These are phyloP conservation scores for Lepetodrilus schrolli DNA, from an alignment of 2,888 invertebrate genomes.

Conservation along the genomic window DNA sequence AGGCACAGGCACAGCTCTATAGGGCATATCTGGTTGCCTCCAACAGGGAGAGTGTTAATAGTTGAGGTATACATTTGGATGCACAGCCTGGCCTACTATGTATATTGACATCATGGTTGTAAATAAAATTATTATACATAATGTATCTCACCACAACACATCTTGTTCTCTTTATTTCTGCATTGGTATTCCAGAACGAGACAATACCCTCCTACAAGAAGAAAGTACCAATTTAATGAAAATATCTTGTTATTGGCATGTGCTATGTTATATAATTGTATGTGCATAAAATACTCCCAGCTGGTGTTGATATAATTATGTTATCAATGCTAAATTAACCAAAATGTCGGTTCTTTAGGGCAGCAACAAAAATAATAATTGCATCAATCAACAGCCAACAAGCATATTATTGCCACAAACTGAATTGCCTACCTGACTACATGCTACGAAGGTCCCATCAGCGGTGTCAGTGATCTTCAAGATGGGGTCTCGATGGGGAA, in stretches of 20 bases:
- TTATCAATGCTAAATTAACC: neutral
- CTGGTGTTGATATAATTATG: neutral
- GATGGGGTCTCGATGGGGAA: constrained; percentile 73
- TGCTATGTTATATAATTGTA: too few relatives aligned
- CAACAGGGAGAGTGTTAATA: too few relatives aligned
- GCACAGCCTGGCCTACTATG: too few relatives aligned
- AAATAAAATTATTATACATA: neutral
- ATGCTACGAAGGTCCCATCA: constrained; percentile 73
- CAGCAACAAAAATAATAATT: neutral
- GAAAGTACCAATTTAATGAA: too few relatives aligned
- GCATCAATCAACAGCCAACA: too few relatives aligned
- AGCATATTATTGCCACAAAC: too few relatives aligned
- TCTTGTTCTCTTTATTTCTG: constrained; percentile 69
- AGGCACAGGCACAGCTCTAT: too few relatives aligned
- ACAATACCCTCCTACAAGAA: constrained; percentile 73
- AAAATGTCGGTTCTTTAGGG: neutral
- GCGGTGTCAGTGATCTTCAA: constrained; percentile 70
- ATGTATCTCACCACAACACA: constrained; percentile 71
- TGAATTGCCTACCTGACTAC: constrained; percentile 66
- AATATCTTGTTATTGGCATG: too few relatives aligned
- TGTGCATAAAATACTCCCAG: too few relatives aligned
- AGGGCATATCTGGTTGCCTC: too few relatives aligned
- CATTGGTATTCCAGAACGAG: constrained; percentile 72
- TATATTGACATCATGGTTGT: too few relatives aligned
- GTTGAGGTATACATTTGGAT: too few relatives aligned